Evolutionary conservation across 2,888 invertebrate genomes (phyloP).

Genomic region (Automeris io): DNA sequence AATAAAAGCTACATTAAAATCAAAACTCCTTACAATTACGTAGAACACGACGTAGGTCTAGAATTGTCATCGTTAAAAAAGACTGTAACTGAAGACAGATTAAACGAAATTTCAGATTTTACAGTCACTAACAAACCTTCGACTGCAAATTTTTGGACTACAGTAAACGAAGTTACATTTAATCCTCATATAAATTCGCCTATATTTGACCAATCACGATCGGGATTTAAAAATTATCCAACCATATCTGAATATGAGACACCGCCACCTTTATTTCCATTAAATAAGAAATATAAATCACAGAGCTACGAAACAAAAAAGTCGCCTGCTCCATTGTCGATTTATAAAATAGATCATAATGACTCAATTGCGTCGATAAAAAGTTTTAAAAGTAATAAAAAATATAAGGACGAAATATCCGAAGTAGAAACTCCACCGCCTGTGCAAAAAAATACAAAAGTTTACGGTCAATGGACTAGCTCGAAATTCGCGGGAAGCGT

Average conservation of each 20-base stretch:
- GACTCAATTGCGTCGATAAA: slow-evolving; percentile 5
- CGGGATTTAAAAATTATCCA: slow-evolving; percentile 24
- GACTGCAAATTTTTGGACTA: slow-evolving; percentile 35
- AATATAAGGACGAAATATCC: slow-evolving; percentile 23
- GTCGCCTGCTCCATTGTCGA: slow-evolving; percentile 13
- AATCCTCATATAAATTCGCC: slow-evolving; percentile 18
- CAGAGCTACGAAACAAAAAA: slow-evolving; percentile 19
- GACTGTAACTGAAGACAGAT: slow-evolving; percentile 13
- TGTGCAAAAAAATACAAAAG: slow-evolving; percentile 31
- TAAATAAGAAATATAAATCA: slow-evolving; percentile 20
- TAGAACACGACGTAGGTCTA: slow-evolving; percentile 36
- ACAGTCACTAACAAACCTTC: slow-evolving; percentile 14
- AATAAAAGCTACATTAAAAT: slow-evolving; percentile 32
- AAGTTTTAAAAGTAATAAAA: slow-evolving; percentile 11
- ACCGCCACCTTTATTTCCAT: slow-evolving; percentile 35
- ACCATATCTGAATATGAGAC: slow-evolving; percentile 48
- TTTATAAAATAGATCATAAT: slow-evolving; percentile 22
- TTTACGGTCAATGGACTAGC: slow-evolving; percentile 59
- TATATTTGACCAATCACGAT: slow-evolving; percentile 15
- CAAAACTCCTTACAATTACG: slow-evolving; percentile 31
- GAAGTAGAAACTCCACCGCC: slow-evolving; percentile 50
- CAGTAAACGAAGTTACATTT: slow-evolving; percentile 29
- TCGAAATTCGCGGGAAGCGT: slow-evolving; percentile 57
- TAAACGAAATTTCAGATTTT: slow-evolving; percentile 33
- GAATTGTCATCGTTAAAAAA: slow-evolving; percentile 19